A percentile compares a stretch with the other conserved stretches of the same genome.
Conservation (phyloP, 2,113 vertebrate genomes). For the Plecturocebus donacophilus region DNA sequence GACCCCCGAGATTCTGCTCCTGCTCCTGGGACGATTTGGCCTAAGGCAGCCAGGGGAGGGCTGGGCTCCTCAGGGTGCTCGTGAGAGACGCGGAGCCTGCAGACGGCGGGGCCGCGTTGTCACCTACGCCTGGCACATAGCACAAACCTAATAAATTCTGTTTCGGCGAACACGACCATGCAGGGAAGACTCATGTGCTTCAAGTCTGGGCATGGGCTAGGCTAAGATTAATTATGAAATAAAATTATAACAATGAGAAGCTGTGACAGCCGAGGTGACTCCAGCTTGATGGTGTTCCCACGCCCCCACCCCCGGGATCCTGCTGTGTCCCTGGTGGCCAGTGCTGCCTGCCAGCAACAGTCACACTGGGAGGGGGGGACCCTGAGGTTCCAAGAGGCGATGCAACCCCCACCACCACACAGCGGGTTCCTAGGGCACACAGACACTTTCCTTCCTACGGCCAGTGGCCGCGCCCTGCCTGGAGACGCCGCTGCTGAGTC, state of each 20-base stretch:
- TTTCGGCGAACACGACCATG: accelerated
- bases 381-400: background rate
- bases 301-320: accelerated
- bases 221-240: background rate
- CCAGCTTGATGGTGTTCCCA: background rate
- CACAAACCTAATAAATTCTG: accelerated
- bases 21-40: accelerated
- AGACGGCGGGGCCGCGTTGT: accelerated
- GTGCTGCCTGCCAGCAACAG: too few relatives aligned
- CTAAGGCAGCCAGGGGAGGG: accelerated
- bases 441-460: background rate
- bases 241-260: background rate
- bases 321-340: accelerated
- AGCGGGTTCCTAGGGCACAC: accelerated
- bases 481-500: accelerated
- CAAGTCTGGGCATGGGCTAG: accelerated
- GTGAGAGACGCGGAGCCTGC: accelerated
- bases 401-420: accelerated
- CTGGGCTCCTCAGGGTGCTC: background rate
- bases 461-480: accelerated
- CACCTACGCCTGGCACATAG: accelerated
- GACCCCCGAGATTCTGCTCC: accelerated
- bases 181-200: accelerated
- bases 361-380: accelerated
- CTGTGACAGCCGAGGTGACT: accelerated